These are phyloP conservation scores for Apocrypta bakeri DNA, from an alignment of 1,140 invertebrate genomes.

Conservation along the genomic window DNA sequence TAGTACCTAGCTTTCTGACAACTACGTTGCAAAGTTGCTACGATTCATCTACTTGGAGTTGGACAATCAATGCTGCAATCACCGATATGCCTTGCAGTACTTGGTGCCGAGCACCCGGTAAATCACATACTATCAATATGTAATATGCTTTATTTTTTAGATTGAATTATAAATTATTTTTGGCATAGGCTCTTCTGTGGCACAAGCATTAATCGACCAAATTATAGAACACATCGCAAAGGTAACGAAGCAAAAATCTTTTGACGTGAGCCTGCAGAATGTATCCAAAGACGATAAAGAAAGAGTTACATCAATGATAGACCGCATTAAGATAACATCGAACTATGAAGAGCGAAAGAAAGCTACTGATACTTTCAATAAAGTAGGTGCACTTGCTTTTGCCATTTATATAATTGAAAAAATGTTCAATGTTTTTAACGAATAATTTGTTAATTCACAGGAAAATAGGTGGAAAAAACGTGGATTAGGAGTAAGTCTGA, in stretches of 20 bases:
- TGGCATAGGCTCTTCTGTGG: too few relatives aligned
- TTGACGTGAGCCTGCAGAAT: constrained; percentile 80
- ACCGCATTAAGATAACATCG: constrained; percentile 76
- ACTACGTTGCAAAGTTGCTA: constrained; percentile 75
- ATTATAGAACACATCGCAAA: not conserved
- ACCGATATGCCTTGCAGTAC: constrained; percentile 80
- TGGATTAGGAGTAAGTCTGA: constrained; percentile 80
- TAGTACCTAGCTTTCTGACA: too few relatives aligned
- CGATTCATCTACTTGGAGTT: constrained; percentile 74
- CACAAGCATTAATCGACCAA: not conserved
- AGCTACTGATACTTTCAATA: constrained; percentile 79
- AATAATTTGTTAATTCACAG: constrained; percentile 49
- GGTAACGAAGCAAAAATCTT: constrained; percentile 77
- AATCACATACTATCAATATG: too few relatives aligned
- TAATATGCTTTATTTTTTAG: too few relatives aligned
- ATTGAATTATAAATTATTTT: too few relatives aligned
- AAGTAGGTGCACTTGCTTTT: constrained; percentile 59
- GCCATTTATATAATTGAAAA: not conserved
- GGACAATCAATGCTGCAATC: constrained; percentile 73
- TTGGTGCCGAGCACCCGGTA: constrained; percentile 78
- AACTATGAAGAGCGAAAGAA: constrained; percentile 77
- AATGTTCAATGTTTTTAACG: not conserved
- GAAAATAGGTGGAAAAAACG: constrained; percentile 86
- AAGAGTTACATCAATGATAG: constrained; percentile 69
- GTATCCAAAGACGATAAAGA: constrained; percentile 62